Evolutionary conservation across 2,888 invertebrate genomes (phyloP).

Genomic region (Pollenia labialis): DNA sequence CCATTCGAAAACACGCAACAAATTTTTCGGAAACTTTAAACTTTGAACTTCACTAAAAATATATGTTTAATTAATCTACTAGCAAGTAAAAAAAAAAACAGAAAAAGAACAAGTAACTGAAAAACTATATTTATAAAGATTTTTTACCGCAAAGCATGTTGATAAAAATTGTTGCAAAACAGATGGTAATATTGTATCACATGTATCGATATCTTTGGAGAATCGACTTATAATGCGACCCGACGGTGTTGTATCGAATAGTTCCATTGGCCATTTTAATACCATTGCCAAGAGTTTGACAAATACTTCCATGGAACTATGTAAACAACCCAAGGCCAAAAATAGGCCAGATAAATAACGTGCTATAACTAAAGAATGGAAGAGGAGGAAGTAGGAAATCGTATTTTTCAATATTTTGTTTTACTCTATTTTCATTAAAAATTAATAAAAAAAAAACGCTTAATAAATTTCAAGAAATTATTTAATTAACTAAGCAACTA

Average conservation of each 20-base stretch:
- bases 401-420: conserved; percentile 36
- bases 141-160: conserved; percentile 84
- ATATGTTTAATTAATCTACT: neutral
- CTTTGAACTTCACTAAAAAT: neutral
- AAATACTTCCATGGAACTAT: conserved; percentile 88
- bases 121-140: conserved; percentile 19
- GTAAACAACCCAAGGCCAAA: conserved; percentile 84
- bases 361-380: conserved; percentile 78
- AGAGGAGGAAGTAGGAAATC: conserved; percentile 24
- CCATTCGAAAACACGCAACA: neutral
- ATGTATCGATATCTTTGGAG: conserved; percentile 86
- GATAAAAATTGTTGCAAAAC: conserved; percentile 82
- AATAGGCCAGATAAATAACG: conserved; percentile 83
- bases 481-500: conserved; percentile 18
- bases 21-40: neutral
- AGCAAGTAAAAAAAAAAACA: neutral
- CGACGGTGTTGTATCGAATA: conserved; percentile 91
- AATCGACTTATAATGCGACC: conserved; percentile 90
- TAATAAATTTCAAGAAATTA: conserved; percentile 18
- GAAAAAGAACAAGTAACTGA: conserved; percentile 24
- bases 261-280: conserved; percentile 88
- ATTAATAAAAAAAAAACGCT: neutral
- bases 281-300: conserved; percentile 86
- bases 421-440: neutral
- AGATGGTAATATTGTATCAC: conserved; percentile 86